Evolutionary conservation across 2,797 vertebrate genomes (phyloP).

Genomic region (Sebastes glaucus): DNA sequence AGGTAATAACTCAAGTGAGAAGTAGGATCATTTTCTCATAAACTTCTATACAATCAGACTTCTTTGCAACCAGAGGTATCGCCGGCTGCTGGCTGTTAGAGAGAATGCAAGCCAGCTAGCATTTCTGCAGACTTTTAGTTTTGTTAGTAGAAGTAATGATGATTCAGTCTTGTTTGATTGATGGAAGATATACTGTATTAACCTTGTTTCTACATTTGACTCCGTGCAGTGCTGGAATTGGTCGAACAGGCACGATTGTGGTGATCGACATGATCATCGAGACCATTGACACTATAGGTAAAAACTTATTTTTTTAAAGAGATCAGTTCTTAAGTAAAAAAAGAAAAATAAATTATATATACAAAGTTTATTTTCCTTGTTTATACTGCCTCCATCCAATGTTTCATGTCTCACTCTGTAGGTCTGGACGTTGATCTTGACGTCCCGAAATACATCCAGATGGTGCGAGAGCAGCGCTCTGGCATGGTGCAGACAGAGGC

Average conservation of each 20-base stretch:
- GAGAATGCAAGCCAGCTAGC: background rate
- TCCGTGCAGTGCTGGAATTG: conserved; percentile 92
- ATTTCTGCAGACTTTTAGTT: background rate
- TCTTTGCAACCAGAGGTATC: no score
- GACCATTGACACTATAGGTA: conserved; percentile 89
- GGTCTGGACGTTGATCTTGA: conserved; percentile 95
- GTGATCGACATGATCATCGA: conserved; percentile 97
- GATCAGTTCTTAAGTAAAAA: background rate
- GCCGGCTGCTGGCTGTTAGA: no score
- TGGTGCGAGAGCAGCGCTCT: conserved; percentile 94
- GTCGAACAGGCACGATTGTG: conserved; percentile 95
- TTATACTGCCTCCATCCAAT: background rate
- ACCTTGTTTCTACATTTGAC: conserved; percentile 25
- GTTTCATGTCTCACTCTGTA: conserved; percentile 46
- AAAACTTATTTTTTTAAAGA: background rate
- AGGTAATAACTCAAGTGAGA: no score
- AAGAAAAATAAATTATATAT: background rate
- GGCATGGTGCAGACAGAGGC: conserved; percentile 99
- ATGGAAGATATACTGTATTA: background rate
- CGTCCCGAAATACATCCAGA: conserved; percentile 96
- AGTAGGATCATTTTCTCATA: no score
- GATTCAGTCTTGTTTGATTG: background rate
- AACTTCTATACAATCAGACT: no score
- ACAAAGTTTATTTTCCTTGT: background rate
- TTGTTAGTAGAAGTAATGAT: background rate